Base-by-base conservation (phyloP, 2,888 invertebrate genomes). In the Cecidostiba fungosa region DNA sequence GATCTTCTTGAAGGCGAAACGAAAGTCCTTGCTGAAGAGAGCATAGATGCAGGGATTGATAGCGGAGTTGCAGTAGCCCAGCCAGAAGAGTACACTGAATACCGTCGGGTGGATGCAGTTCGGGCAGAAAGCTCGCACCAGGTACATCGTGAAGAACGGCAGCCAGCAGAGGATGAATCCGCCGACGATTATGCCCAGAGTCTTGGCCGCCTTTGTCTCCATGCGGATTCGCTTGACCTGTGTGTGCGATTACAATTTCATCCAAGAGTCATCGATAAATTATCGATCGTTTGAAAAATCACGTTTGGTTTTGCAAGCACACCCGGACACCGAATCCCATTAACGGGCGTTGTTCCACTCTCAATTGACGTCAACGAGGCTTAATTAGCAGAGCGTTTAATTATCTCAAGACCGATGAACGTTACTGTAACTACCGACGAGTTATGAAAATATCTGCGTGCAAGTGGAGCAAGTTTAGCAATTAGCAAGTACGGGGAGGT, bases 161-260 rank as follows among this genome's bases (percentile, higher is more conserved):
- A 98, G 95, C 99, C 99, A 99, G 94, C 99, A 99, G 91, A 97
- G 95, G 81, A 99, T 98, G 94, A 99, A 99, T 78, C 98, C 97
- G 0, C 99, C 99, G 0, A 99, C 99, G 88, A 99, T 99, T 88
- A 99, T 98, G 86, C 98, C 99, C 80, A 99, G 94, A 0, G 99
- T 99, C 94, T 99, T 99, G 1, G 99, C 98, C 0, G 99, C 99
- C 94, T 99, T 99, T 0, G 98, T 98, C 93, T 99, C 99, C 97
- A 98, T 98, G 5, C 97, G 96, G 93, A 98, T 98, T 76, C 98
- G 96, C 92, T 98, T 98, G 87, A 98, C 98, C 93, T 93, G 88
- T 19, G 16, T 19, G 29, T 12, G 23, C 5, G 16, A 54, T n/a
- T 10, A 1, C 1, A 6, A 19, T 62, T 26, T 23, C 26, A 62